Base-by-base conservation (phyloP, 2,113 vertebrate species). In the Alethe castanea region DNA sequence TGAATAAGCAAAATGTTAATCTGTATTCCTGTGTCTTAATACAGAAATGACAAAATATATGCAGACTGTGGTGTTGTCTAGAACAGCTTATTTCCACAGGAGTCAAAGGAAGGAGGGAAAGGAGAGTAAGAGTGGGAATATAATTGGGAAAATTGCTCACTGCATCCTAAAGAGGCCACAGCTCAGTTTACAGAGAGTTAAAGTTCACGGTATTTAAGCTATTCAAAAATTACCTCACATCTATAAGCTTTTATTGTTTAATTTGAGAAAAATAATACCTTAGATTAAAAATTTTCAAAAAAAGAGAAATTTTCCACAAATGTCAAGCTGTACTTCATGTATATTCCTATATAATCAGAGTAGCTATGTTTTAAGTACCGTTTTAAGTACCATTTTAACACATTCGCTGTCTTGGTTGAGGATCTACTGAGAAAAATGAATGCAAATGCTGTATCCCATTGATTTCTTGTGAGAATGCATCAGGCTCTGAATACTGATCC, bases 401-500 rank as follows among this genome's bases (percentile, higher is more conserved):
- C 2, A 0, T 72, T 82, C 42, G 6, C 26, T 52, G 24, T 36
- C 52, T 86, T 59, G 0, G 5, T 35, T 81, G 56, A 95, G 40
- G 56, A 78, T 45, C 52, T 71, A n/a, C 64, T 42, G 36, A 77
- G 64, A 62, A 53, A 88, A 88, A 62, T 52, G 6, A 93, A 83
- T 83, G 60, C 44, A 78, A 83, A 86, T 57, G 17, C 64, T 93
- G 48, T 71, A 56, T 67, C 64, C 56, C 28, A 81, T 62, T 13
- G 42, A 95, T 94, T 95, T 84, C 56, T 88, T 71, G 40, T 60
- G 80, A 59, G 45, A 86, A 47, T 3, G 0, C 47, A 48, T 50
- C 69, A 84, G 72, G 61, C 61, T 81, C 69, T 86, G 90, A 93
- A 94, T 94, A 86, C 79, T 56, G 65, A 93, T 83, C 52, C 67